Evolutionary conservation across 2,797 vertebrate species (phyloP).

Genomic region (Iguana delicatissima): DNA sequence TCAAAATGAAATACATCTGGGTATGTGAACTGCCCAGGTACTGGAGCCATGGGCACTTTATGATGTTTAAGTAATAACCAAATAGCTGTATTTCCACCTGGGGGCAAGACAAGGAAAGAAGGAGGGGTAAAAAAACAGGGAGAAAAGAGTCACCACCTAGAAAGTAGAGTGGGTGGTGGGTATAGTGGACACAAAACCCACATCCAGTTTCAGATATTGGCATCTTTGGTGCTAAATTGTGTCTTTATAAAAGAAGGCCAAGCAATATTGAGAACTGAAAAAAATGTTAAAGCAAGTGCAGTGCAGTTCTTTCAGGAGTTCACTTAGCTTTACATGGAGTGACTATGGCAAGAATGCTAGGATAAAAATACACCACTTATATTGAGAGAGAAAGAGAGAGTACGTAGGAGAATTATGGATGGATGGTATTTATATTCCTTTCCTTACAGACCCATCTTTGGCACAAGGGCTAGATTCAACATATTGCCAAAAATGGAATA

Average conservation of each 20-base stretch:
- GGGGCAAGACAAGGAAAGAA: conserved; percentile 23
- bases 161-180: background rate
- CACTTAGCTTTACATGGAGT: conserved; percentile 66
- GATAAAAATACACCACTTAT: conserved; percentile 66
- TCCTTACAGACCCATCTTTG: conserved; percentile 70
- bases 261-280: conserved; percentile 58
- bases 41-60: conserved; percentile 72
- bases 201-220: conserved; percentile 59
- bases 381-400: background rate
- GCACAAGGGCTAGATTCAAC: conserved; percentile 66
- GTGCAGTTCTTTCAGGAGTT: conserved; percentile 58
- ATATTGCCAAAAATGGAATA: conserved; percentile 74
- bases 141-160: background rate
- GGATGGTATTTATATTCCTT: conserved; percentile 71
- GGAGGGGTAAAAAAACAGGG: conserved; percentile 19
- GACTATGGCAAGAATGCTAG: conserved; percentile 65
- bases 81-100: conserved; percentile 63
- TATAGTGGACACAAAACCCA: conserved; percentile 46
- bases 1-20: conserved; percentile 73
- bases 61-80: conserved; percentile 71
- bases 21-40: conserved; percentile 71
- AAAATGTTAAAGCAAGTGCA: conserved; percentile 68
- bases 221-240: conserved; percentile 73
- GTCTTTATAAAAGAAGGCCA: conserved; percentile 69
- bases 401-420: conserved; percentile 44